phyloP scores from a whole-genome alignment of 2,113 vertebrate species.

The Lonchura striata region DNA sequence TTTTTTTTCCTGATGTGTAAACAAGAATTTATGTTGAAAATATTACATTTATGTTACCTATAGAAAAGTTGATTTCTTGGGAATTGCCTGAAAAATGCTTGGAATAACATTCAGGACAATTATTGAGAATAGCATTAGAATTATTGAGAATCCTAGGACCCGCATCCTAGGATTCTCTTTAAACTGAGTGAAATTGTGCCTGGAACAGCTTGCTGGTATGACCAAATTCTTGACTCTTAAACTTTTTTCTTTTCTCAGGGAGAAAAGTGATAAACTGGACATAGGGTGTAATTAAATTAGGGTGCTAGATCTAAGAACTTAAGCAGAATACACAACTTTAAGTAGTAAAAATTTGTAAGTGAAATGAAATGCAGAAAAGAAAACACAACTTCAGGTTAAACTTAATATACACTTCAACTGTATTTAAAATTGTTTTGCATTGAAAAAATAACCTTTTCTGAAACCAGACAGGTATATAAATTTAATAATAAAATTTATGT shows the following conservation, averaged over 20 bases:
- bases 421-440: neutral
- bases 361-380: neutral
- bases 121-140: too few relatives aligned
- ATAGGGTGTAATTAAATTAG: neutral
- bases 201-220: neutral
- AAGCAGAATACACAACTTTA: neutral
- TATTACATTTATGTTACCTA: neutral
- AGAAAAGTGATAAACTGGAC: neutral
- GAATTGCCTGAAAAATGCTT: neutral
- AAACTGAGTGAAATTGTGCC: neutral
- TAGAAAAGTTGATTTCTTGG: neutral
- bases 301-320: neutral
- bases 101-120: neutral
- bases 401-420: neutral
- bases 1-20: fast-evolving
- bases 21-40: neutral
- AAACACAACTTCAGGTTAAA: neutral
- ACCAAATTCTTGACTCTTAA: neutral
- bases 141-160: too few relatives aligned
- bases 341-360: neutral
- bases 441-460: neutral
- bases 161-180: neutral
- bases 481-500: constrained; percentile 3
- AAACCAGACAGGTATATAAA: neutral
- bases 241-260: neutral